These are phyloP conservation scores for Menidia beryllina DNA, from an alignment of 2,113 vertebrate genomes.

Conservation along the genomic window DNA sequence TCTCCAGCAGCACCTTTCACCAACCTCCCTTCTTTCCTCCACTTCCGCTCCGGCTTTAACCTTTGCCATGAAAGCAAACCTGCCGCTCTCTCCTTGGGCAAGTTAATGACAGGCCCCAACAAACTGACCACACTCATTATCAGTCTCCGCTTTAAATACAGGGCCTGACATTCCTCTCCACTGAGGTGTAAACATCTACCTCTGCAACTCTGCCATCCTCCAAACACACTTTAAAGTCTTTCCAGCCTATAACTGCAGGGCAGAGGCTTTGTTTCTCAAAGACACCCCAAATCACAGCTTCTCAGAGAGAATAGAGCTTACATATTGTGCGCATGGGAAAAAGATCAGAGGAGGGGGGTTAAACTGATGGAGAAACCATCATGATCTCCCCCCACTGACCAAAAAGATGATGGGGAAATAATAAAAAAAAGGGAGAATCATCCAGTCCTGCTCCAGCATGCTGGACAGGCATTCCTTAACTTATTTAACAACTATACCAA, in stretches of 20 bases:
- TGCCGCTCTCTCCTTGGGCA: conserved; percentile 35
- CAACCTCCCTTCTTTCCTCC: background rate
- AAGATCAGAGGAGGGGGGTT: background rate
- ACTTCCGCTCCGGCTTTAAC: conserved; percentile 29
- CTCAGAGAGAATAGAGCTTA: background rate
- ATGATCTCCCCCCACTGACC: conserved; percentile 22
- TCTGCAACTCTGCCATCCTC: conserved; percentile 45
- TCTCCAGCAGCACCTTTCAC: conserved; percentile 25
- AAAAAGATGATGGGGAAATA: background rate
- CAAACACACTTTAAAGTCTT: conserved; percentile 5
- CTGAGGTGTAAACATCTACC: conserved; percentile 80
- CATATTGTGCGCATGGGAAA: background rate
- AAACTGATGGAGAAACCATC: background rate
- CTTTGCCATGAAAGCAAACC: conserved; percentile 39
- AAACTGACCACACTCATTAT: conserved; percentile 80
- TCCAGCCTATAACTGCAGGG: conserved; percentile 7
- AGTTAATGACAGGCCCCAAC: conserved; percentile 80
- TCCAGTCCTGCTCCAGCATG: background rate
- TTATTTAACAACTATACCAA: background rate
- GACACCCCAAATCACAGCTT: background rate
- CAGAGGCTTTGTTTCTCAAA: background rate
- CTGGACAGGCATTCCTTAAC: background rate
- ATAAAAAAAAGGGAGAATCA: background rate
- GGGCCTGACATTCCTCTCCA: conserved; percentile 73
- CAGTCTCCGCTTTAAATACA: conserved; percentile 76